A percentile compares a stretch with the other conserved stretches of the same genome.
phyloP scores from a whole-genome alignment of 2,797 vertebrate species.

The Oryzias dopingdopingensis region DNA sequence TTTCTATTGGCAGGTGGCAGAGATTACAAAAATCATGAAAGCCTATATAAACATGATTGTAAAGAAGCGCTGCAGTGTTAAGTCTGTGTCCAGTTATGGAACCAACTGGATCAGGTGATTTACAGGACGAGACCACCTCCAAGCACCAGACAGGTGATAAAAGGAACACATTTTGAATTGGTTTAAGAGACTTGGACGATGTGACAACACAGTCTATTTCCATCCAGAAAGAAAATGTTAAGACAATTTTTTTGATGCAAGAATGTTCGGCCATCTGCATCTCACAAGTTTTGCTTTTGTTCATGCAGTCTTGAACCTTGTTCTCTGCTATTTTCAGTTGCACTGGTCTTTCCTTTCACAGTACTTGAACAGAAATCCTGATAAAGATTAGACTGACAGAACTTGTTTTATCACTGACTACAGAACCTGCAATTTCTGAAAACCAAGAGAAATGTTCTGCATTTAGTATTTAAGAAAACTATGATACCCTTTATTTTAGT shows the following conservation, averaged over 20 bases:
- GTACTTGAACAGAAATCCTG: conserved; percentile 43
- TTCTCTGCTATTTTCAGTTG: conserved; percentile 23
- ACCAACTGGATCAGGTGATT: conserved; percentile 87
- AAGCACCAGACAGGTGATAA: conserved; percentile 5
- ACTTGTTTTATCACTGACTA: neutral
- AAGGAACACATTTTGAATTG: conserved; percentile 17
- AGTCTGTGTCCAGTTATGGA: conserved; percentile 83
- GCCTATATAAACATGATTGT: conserved; percentile 97
- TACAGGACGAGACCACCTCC: neutral
- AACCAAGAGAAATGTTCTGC: too few relatives aligned
- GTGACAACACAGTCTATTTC: conserved; percentile 14
- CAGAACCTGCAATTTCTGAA: conserved; percentile 3
- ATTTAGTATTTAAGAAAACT: too few relatives aligned
- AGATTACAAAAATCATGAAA: conserved; percentile 96
- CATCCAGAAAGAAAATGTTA: conserved; percentile 11
- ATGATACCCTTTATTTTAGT: conserved; percentile 13
- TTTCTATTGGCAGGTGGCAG: conserved; percentile 79
- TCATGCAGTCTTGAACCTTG: conserved; percentile 19
- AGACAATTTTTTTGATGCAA: conserved; percentile 22
- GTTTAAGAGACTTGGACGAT: conserved; percentile 12
- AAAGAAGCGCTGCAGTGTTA: conserved; percentile 92
- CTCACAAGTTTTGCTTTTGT: conserved; percentile 36
- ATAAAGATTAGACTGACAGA: conserved; percentile 1
- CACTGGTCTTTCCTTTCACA: conserved; percentile 44
- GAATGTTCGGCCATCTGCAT: conserved; percentile 33